Conservation (phyloP, 1,140 invertebrate species). For the Solen grandis region DNA sequence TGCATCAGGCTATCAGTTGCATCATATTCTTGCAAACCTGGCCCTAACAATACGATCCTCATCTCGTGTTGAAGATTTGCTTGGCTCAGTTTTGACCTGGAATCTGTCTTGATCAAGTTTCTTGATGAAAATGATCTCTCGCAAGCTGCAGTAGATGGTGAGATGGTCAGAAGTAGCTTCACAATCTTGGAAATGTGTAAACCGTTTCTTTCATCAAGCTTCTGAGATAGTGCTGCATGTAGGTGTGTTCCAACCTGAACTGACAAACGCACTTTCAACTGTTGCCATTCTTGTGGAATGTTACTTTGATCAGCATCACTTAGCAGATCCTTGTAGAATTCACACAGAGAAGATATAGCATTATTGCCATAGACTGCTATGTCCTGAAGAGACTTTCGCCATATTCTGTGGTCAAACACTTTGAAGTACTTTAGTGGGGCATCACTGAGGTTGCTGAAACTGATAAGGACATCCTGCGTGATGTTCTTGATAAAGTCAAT, state of each 20-base stretch:
- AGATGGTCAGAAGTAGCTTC: conserved; percentile 12
- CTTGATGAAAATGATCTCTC: conserved; percentile 9
- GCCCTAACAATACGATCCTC: conserved; percentile 3
- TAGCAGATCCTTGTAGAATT: not conserved
- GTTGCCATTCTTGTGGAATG: conserved; percentile 15
- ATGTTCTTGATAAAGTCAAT: not conserved
- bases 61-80: conserved; percentile 2
- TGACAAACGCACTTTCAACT: conserved; percentile 18
- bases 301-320: not conserved
- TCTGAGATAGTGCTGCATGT: not conserved
- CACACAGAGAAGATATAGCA: not conserved
- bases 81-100: not conserved
- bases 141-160: conserved; percentile 8
- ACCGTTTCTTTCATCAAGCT: not conserved
- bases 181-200: not conserved
- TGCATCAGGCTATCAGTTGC: not conserved
- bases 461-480: conserved; percentile 1
- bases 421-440: not conserved
- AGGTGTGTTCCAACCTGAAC: not conserved
- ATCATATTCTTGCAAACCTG: conserved; percentile 4
- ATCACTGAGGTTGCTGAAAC: not conserved
- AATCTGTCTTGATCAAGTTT: not conserved
- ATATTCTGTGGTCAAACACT: conserved; percentile 8
- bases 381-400: not conserved
- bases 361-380: not conserved